phyloP scores from a whole-genome alignment of 1,140 invertebrate genomes.

The Euschistus heros region DNA sequence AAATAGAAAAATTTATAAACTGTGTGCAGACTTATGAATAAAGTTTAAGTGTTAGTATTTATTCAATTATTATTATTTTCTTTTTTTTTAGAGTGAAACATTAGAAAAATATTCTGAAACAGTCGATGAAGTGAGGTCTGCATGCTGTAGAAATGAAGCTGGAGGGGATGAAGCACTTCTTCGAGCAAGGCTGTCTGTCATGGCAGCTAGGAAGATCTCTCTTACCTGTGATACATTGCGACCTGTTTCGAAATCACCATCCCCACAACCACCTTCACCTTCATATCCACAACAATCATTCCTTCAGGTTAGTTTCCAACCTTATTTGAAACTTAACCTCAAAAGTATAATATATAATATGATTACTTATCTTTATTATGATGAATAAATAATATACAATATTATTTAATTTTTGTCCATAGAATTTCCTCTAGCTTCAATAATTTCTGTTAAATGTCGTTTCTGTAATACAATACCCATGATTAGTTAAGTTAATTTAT shows the following conservation, averaged over 20 bases:
- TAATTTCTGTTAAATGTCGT: neutral
- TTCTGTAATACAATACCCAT: neutral
- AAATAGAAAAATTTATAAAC: too few relatives aligned
- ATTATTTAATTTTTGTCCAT: neutral
- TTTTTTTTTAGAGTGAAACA: conserved; percentile 30
- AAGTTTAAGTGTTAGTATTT: too few relatives aligned
- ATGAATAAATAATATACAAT: neutral
- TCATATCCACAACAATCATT: conserved; percentile 29
- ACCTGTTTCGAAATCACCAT: conserved; percentile 22
- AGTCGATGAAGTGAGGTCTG: conserved; percentile 40
- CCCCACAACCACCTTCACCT: conserved; percentile 18
- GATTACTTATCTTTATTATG: neutral
- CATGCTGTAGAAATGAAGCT: conserved; percentile 42
- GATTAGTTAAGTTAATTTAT: neutral
- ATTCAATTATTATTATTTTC: too few relatives aligned
- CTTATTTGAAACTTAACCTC: neutral
- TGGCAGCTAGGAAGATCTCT: conserved; percentile 49
- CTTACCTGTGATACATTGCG: conserved; percentile 40
- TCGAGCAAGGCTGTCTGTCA: conserved; percentile 23
- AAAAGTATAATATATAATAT: neutral
- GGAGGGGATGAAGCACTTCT: conserved; percentile 31
- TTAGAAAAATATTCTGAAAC: conserved; percentile 40
- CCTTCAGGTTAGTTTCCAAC: neutral
- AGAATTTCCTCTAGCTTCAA: neutral
- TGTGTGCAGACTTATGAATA: too few relatives aligned